Percentiles rank a stretch among this genome's conserved stretches.
Evolutionary conservation across 1,140 invertebrate genomes (phyloP).

Genomic region (Paraescarpia echinospica): DNA sequence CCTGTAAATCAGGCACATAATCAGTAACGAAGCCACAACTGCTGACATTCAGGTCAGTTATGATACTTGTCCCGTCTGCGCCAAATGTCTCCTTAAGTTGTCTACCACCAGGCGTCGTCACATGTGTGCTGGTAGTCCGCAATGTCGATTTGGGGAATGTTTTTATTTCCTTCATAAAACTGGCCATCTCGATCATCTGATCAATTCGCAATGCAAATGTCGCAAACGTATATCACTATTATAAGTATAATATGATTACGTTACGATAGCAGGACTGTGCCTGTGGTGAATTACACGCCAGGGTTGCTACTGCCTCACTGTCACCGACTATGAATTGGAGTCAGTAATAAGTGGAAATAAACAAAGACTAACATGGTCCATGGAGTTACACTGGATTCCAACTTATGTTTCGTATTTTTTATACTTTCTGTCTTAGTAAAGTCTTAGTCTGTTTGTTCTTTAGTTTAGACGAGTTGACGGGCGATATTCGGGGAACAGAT

Average conservation of each 20-base stretch:
- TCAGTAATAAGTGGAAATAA: too few relatives aligned
- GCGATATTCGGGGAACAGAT: background rate
- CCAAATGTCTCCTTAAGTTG: constrained; percentile 3
- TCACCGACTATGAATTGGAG: too few relatives aligned
- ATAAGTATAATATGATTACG: too few relatives aligned
- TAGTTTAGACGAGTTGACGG: background rate
- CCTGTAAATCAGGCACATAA: constrained; percentile 41
- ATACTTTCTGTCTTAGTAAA: too few relatives aligned
- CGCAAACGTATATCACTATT: too few relatives aligned
- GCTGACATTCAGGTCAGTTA: background rate
- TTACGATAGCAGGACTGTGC: too few relatives aligned
- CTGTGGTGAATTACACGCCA: too few relatives aligned
- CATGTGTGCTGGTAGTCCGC: constrained; percentile 3
- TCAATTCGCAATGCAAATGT: background rate
- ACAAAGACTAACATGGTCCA: too few relatives aligned
- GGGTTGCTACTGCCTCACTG: background rate
- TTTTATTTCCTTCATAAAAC: constrained; percentile 12
- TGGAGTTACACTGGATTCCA: too few relatives aligned
- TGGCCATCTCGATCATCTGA: background rate
- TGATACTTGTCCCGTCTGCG: background rate
- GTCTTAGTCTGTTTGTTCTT: too few relatives aligned
- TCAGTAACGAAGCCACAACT: constrained; percentile 39
- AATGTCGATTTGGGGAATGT: constrained; percentile 11
- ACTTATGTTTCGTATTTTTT: too few relatives aligned
- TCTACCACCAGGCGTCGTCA: constrained; percentile 18